Conservation (phyloP, 2,888 invertebrate genomes). For the Euspilapteryx auroguttella region DNA sequence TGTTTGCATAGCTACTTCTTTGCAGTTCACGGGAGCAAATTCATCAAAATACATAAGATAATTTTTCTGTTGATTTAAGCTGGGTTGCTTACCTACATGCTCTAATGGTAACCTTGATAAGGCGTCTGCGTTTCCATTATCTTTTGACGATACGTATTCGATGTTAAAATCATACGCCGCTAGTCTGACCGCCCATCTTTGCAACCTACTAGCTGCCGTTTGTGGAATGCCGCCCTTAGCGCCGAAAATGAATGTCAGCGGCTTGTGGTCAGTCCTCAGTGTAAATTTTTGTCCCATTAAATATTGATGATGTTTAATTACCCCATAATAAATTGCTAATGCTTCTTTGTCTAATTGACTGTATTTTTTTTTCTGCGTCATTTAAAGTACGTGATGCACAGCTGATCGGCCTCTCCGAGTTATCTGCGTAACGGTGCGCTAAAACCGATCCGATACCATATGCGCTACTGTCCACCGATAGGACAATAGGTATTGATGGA, state of each 20-base stretch:
- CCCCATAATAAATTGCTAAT: conserved; percentile 11
- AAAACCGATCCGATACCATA: conserved; percentile 2
- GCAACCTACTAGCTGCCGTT: conserved; percentile 16
- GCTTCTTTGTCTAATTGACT: conserved; percentile 14
- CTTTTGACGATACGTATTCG: conserved; percentile 8
- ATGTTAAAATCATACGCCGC: conserved; percentile 15
- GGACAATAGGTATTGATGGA: not conserved
- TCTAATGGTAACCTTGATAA: conserved; percentile 10
- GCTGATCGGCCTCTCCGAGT: conserved; percentile 2
- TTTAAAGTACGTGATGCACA: conserved; percentile 2
- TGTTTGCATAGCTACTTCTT: not conserved
- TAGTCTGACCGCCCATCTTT: conserved; percentile 16
- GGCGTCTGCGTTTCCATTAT: conserved; percentile 10
- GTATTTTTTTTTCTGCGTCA: conserved; percentile 11
- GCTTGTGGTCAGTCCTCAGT: conserved; percentile 24
- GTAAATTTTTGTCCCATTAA: conserved; percentile 13
- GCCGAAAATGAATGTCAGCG: conserved; percentile 20
- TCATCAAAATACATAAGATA: too few species aligned
- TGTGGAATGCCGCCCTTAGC: conserved; percentile 13
- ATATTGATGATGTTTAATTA: conserved; percentile 12
- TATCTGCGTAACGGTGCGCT: conserved; percentile 1
- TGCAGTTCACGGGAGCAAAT: not conserved
- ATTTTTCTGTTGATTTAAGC: too few species aligned
- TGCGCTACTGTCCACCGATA: conserved; percentile 1
- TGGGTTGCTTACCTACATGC: too few species aligned